Percentiles rank a stretch among this genome's conserved stretches.
phyloP scores from a whole-genome alignment of 1,140 invertebrate species.

The Pogonomyrmex barbatus region DNA sequence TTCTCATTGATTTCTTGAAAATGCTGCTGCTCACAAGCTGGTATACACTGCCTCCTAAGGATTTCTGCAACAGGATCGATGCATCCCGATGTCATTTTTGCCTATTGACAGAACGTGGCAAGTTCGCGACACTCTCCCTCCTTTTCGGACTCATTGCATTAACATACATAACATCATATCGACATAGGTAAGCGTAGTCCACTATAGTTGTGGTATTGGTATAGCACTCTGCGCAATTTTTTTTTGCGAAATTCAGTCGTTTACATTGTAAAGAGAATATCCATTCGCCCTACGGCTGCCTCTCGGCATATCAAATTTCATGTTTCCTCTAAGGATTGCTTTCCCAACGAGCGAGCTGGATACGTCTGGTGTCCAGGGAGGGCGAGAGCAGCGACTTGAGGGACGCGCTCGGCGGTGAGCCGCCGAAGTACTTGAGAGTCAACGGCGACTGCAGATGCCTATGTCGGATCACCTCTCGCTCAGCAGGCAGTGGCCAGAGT shows the following conservation, averaged over 20 bases:
- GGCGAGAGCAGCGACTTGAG: slow-evolving; percentile 88
- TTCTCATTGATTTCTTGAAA: neutral
- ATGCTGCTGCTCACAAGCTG: neutral
- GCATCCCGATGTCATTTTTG: neutral
- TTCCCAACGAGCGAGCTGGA: slow-evolving; percentile 85
- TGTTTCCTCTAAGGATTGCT: slow-evolving; percentile 79
- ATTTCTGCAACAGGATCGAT: neutral
- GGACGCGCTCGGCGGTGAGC: slow-evolving; percentile 86
- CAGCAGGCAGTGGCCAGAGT: slow-evolving; percentile 88
- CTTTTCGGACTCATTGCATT: slow-evolving; percentile 75
- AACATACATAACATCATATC: slow-evolving; percentile 82
- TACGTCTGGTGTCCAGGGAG: slow-evolving; percentile 85
- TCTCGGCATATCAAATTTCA: slow-evolving; percentile 11
- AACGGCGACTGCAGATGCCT: slow-evolving; percentile 89
- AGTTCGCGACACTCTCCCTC: slow-evolving; percentile 42
- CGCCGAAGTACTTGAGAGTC: slow-evolving; percentile 87
- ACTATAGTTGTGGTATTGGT: slow-evolving; percentile 74
- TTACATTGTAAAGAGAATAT: slow-evolving; percentile 63
- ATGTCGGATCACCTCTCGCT: slow-evolving; percentile 90
- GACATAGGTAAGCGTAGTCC: slow-evolving; percentile 82
- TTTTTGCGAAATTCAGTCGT: slow-evolving; percentile 74
- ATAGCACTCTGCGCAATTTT: slow-evolving; percentile 73
- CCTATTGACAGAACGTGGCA: slow-evolving; percentile 26
- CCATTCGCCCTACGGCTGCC: slow-evolving; percentile 16
- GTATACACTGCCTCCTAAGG: slow-evolving; percentile 1